phyloP scores from a whole-genome alignment of 2,797 vertebrate species.

The Myotis findleyi region DNA sequence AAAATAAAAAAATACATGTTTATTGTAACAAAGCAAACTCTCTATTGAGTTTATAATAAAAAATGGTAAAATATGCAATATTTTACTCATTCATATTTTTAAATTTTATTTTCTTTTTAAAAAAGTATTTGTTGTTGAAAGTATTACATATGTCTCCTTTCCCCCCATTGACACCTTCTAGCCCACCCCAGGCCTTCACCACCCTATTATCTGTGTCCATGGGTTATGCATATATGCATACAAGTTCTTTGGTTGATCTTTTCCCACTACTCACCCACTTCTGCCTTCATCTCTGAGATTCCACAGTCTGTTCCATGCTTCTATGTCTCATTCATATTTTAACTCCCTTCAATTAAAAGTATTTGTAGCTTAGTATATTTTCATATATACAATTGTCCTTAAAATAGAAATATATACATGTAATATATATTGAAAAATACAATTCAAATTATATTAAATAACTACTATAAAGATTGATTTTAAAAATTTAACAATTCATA shows the following conservation, averaged over 20 bases:
- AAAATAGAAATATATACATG: background rate
- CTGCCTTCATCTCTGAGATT: too few relatives aligned
- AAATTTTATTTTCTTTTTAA: too few relatives aligned
- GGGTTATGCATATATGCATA: too few relatives aligned
- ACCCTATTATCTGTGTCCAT: too few relatives aligned
- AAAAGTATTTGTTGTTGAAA: too few relatives aligned
- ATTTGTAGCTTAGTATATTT: background rate
- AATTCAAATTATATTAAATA: background rate
- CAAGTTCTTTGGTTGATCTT: too few relatives aligned
- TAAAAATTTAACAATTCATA: background rate
- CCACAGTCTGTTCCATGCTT: too few relatives aligned
- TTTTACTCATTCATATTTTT: background rate
- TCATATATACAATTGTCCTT: background rate
- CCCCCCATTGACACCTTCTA: too few relatives aligned
- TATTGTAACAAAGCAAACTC: background rate
- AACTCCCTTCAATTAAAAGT: background rate
- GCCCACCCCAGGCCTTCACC: too few relatives aligned
- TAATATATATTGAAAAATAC: background rate
- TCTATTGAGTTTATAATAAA: background rate
- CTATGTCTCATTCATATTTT: background rate
- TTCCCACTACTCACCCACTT: too few relatives aligned
- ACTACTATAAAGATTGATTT: background rate
- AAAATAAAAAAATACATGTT: background rate
- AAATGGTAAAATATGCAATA: background rate
- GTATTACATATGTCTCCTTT: too few relatives aligned